phyloP scores from a whole-genome alignment of 2,113 vertebrate genomes.

The Seriola rivoliana region DNA sequence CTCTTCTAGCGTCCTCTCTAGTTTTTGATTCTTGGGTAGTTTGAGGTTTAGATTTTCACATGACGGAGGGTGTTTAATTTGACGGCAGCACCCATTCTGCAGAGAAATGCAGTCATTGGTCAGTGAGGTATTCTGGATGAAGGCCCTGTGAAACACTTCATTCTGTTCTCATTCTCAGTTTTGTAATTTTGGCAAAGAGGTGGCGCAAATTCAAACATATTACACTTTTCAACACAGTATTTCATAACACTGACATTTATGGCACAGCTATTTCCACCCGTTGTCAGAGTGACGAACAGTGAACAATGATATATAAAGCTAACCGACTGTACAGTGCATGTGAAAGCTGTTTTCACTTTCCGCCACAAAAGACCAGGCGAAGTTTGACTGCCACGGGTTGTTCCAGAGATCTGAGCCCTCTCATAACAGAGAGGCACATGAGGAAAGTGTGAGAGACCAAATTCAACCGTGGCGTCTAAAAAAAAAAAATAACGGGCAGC shows the following conservation, averaged over 20 bases:
- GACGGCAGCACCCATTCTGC: background rate
- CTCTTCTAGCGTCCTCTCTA: background rate
- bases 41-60: conserved; percentile 13
- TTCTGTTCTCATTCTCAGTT: conserved; percentile 1
- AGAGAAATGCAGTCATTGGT: background rate
- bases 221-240: conserved; percentile 12
- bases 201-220: conserved; percentile 6
- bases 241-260: conserved; percentile 30
- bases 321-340: background rate
- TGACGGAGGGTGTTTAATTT: conserved; percentile 50
- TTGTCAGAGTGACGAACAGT: background rate
- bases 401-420: conserved; percentile 10
- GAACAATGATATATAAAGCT: conserved; percentile 21
- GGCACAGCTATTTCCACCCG: background rate
- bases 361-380: background rate
- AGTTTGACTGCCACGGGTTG: conserved; percentile 29
- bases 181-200: conserved; percentile 12
- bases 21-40: conserved; percentile 9
- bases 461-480: conserved; percentile 10
- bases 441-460: conserved; percentile 15
- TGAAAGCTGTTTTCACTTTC: conserved; percentile 5
- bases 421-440: conserved; percentile 13
- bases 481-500: background rate
- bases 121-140: conserved; percentile 40
- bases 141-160: conserved; percentile 25